Percentiles rank a stretch among this genome's conserved stretches.
Conservation (phyloP, 2,888 invertebrate genomes). For the Drosophila borealis region DNA sequence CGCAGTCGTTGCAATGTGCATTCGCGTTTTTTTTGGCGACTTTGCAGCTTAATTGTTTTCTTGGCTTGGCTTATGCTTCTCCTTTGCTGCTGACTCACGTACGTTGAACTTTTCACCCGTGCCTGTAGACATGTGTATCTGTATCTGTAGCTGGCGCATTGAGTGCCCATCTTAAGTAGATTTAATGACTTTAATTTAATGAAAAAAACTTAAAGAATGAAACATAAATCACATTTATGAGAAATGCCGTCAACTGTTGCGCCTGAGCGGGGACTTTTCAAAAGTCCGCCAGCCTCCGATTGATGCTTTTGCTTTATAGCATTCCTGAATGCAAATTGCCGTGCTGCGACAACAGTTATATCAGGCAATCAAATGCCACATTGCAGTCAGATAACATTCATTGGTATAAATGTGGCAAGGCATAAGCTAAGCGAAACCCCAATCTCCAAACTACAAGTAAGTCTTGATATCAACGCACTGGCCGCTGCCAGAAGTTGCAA, state of each 20-base stretch:
- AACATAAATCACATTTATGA: slow-evolving; percentile 72
- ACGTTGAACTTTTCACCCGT: slow-evolving; percentile 75
- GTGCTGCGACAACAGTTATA: slow-evolving; percentile 29
- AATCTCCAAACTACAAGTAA: slow-evolving; percentile 36
- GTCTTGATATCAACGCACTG: slow-evolving; percentile 34
- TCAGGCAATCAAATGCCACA: slow-evolving; percentile 60
- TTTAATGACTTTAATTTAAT: too few relatives aligned
- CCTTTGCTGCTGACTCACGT: slow-evolving; percentile 64
- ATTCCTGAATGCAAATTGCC: slow-evolving; percentile 33
- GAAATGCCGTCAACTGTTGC: slow-evolving; percentile 56
- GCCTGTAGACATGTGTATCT: slow-evolving; percentile 23
- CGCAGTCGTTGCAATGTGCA: not conserved
- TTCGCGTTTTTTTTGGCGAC: slow-evolving; percentile 45
- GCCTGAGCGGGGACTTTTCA: slow-evolving; percentile 2
- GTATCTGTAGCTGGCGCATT: slow-evolving; percentile 29
- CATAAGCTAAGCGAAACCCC: slow-evolving; percentile 28
- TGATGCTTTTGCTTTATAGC: slow-evolving; percentile 38
- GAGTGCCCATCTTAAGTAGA: slow-evolving; percentile 71
- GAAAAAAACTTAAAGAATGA: slow-evolving; percentile 29
- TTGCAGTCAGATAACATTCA: slow-evolving; percentile 66
- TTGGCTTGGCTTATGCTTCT: slow-evolving; percentile 44
- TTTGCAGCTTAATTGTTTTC: slow-evolving; percentile 69
- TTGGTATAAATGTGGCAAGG: slow-evolving; percentile 48
- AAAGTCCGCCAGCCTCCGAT: slow-evolving; percentile 2
- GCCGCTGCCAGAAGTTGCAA: slow-evolving; percentile 54